Evolutionary conservation across 2,797 vertebrate species (phyloP).

Genomic region (Ptychobarbus kaznakovi): DNA sequence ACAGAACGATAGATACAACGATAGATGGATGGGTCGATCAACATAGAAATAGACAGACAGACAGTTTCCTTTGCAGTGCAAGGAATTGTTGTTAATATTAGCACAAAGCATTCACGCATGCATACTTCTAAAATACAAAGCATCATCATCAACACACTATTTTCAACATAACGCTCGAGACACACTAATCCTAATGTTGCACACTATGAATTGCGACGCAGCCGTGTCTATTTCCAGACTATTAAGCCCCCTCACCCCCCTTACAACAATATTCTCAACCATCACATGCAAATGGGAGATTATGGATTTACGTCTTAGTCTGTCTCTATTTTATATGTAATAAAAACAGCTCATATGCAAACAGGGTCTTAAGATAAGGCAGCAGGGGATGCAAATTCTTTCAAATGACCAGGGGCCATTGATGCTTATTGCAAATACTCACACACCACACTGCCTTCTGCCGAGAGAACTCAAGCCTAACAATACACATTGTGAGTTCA

Average conservation of each 20-base stretch:
- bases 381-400: constrained; percentile 73
- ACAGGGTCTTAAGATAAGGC: constrained; percentile 74
- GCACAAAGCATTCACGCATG: not conserved
- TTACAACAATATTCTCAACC: constrained; percentile 59
- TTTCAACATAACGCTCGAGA: not conserved
- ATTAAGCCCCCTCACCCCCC: not conserved
- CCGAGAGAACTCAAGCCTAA: constrained; percentile 59
- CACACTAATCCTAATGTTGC: constrained; percentile 11
- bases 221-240: not conserved
- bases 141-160: not conserved
- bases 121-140: not conserved
- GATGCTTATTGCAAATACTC: constrained; percentile 40
- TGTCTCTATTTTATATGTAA: constrained; percentile 55
- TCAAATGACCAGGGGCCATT: constrained; percentile 48
- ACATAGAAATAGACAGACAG: not conserved
- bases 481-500: constrained; percentile 65
- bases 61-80: not conserved
- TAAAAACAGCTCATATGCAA: constrained; percentile 77
- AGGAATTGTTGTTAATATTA: not conserved
- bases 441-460: constrained; percentile 36
- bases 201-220: not conserved
- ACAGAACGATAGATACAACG: not conserved
- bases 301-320: constrained; percentile 68
- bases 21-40: not conserved
- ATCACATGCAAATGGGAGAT: constrained; percentile 72